Percentiles rank a stretch among this genome's conserved stretches.
phyloP scores from a whole-genome alignment of 2,113 vertebrate species.

The Sinocyclocheilus anshuiensis region DNA sequence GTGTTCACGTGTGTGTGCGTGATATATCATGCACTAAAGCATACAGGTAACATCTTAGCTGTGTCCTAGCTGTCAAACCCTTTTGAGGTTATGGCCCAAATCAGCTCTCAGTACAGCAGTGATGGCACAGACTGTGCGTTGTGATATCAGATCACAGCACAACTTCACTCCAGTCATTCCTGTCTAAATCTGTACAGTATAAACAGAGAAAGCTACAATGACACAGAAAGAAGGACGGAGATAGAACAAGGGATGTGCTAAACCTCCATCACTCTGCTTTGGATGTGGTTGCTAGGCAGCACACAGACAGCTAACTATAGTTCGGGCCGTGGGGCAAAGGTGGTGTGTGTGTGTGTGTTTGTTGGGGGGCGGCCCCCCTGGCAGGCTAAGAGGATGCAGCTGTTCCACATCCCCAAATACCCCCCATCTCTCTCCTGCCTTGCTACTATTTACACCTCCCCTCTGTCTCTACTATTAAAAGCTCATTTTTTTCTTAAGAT shows the following conservation, averaged over 20 bases:
- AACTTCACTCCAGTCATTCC: not conserved
- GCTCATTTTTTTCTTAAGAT: constrained; percentile 24
- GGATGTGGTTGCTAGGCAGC: constrained; percentile 60
- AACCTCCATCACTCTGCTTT: constrained; percentile 38
- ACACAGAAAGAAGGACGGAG: not conserved
- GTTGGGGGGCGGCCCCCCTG: constrained; percentile 25
- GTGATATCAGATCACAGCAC: constrained; percentile 4
- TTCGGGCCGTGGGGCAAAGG: constrained; percentile 51
- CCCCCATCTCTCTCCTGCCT: not conserved
- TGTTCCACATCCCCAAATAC: constrained; percentile 33
- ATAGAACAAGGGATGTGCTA: constrained; percentile 8
- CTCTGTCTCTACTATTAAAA: constrained; percentile 55
- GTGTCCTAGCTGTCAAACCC: not conserved
- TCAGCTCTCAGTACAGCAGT: not conserved
- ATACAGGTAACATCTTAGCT: constrained; percentile 8
- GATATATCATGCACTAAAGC: not conserved
- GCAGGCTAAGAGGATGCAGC: constrained; percentile 39
- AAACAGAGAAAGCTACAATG: constrained; percentile 24
- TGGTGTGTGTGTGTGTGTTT: constrained; percentile 43
- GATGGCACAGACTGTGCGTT: not conserved
- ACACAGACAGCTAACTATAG: constrained; percentile 54
- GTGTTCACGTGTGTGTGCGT: not conserved
- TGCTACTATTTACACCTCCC: not conserved
- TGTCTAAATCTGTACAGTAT: not conserved
- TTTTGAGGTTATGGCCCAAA: not conserved